phyloP scores from a whole-genome alignment of 1,140 invertebrate species.

The Vanessa tameamea region DNA sequence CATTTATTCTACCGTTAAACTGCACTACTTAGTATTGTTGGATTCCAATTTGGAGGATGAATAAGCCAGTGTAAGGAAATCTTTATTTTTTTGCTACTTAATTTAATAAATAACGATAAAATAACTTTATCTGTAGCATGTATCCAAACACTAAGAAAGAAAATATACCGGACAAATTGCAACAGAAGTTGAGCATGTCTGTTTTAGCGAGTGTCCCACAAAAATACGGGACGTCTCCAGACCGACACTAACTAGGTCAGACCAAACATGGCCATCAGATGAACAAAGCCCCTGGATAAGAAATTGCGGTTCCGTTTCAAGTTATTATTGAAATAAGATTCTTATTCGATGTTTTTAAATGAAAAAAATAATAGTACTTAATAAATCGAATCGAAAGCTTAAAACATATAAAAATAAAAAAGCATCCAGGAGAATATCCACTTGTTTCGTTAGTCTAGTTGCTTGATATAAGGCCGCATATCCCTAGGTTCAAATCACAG shows the following conservation, averaged over 20 bases:
- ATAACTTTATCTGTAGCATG: background rate
- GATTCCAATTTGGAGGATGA: too few relatives aligned
- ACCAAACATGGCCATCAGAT: slow-evolving; percentile 53
- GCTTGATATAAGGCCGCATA: too few relatives aligned
- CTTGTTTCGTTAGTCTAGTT: too few relatives aligned
- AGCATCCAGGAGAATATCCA: too few relatives aligned
- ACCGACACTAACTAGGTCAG: slow-evolving; percentile 58
- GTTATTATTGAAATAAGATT: background rate
- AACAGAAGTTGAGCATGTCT: slow-evolving; percentile 53
- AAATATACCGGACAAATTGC: slow-evolving; percentile 31
- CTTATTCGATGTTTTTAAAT: background rate
- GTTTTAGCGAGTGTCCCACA: slow-evolving; percentile 57
- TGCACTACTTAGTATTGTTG: too few relatives aligned
- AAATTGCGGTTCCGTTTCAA: slow-evolving; percentile 35
- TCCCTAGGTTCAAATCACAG: too few relatives aligned
- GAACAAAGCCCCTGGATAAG: slow-evolving; percentile 43
- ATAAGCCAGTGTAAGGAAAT: too few relatives aligned
- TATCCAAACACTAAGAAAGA: slow-evolving; percentile 11
- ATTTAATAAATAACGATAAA: too few relatives aligned
- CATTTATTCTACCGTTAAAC: too few relatives aligned
- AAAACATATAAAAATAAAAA: too few relatives aligned
- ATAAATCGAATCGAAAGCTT: background rate
- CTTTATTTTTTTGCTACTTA: too few relatives aligned
- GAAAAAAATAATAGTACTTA: background rate
- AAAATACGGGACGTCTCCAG: slow-evolving; percentile 46